Evolutionary conservation across 2,113 vertebrate species (phyloP).

Genomic region (Tichodroma muraria): DNA sequence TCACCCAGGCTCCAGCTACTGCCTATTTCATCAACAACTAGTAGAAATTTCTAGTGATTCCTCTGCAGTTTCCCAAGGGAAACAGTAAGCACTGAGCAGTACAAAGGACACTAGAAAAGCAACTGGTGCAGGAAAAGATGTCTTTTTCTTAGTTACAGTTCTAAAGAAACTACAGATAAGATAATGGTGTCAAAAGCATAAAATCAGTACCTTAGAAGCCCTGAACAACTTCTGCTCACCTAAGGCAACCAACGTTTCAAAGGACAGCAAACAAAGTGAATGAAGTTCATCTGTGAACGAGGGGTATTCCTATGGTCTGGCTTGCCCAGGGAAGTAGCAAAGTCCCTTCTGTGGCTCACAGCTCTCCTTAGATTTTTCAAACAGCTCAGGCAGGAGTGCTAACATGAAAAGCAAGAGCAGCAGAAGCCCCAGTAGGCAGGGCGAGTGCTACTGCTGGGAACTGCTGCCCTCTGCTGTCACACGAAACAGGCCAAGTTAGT

Average conservation of each 20-base stretch:
- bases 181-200: not conserved
- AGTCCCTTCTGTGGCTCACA: not conserved
- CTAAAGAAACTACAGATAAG: not conserved
- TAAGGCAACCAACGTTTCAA: not conserved
- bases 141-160: not conserved
- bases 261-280: not conserved
- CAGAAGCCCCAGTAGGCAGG: not conserved
- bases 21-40: not conserved
- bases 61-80: not conserved
- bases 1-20: not conserved
- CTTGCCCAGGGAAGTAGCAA: not conserved
- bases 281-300: not conserved
- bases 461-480: conserved; percentile 51
- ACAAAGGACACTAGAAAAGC: not conserved
- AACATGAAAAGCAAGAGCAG: not conserved
- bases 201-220: not conserved
- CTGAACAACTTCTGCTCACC: not conserved
- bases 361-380: not conserved
- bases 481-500: fast-evolving
- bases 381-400: not conserved
- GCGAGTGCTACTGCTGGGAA: not conserved
- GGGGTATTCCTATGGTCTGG: not conserved
- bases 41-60: not conserved
- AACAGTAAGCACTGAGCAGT: not conserved
- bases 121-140: not conserved